Percentiles rank a stretch among this genome's conserved stretches.
Conservation (phyloP, 2,888 invertebrate genomes). For the Halictus quadricinctus region DNA sequence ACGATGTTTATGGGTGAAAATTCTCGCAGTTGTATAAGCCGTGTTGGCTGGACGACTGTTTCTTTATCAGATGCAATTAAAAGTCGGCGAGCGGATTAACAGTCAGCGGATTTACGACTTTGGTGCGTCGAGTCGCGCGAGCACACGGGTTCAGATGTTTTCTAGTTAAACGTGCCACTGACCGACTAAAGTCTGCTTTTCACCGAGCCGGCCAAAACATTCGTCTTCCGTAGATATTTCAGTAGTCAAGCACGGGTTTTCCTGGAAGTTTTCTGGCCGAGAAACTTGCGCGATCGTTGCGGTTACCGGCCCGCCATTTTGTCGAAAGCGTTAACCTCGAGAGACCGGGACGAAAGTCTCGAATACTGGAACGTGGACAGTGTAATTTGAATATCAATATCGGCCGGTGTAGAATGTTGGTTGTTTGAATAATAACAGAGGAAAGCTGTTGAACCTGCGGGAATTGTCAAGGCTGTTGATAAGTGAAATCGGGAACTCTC, state of each 20-base stretch:
- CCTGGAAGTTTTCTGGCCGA: neutral
- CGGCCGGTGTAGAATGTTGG: neutral
- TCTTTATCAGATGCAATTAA: constrained; percentile 30
- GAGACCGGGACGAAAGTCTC: neutral
- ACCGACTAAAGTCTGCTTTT: constrained; percentile 52
- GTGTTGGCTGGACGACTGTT: neutral
- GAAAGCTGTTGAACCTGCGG: constrained; percentile 2
- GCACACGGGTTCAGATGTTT: constrained; percentile 29
- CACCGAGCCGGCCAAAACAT: constrained; percentile 24
- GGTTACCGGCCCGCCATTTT: neutral
- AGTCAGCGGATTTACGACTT: constrained; percentile 36
- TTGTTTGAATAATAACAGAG: constrained; percentile 2
- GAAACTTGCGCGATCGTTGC: neutral
- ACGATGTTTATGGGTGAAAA: constrained; percentile 13
- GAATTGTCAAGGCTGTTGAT: neutral
- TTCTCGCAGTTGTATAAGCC: neutral
- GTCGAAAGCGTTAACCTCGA: neutral
- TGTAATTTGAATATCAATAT: neutral
- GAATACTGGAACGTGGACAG: neutral
- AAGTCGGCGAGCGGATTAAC: constrained; percentile 17
- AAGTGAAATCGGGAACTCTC: neutral
- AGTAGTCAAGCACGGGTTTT: neutral
- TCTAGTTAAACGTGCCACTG: constrained; percentile 48
- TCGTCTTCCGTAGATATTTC: constrained; percentile 17
- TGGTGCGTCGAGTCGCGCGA: constrained; percentile 14